A percentile compares a stretch with the other conserved stretches of the same genome.
phyloP scores from a whole-genome alignment of 2,113 vertebrate genomes.

The Tiliqua scincoides region DNA sequence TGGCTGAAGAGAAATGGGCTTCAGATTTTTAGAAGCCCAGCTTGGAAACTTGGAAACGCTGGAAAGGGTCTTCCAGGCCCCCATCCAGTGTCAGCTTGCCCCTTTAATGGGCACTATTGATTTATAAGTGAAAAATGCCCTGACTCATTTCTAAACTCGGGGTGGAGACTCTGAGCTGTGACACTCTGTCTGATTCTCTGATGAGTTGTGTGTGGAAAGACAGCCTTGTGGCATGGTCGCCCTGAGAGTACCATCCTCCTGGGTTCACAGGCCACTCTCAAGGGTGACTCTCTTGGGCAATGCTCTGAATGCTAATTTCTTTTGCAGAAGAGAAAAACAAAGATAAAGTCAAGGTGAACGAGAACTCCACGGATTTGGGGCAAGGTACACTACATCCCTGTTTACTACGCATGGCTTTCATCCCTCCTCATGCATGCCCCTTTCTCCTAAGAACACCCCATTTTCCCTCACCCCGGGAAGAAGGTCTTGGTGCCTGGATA shows the following conservation, averaged over 20 bases:
- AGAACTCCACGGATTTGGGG: constrained; percentile 68
- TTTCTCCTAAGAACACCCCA: background rate
- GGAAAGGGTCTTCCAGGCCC: background rate
- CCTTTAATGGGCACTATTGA: background rate
- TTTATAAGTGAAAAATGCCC: background rate
- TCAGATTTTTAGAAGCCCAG: background rate
- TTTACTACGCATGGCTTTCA: constrained; percentile 36
- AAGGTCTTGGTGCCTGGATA: background rate
- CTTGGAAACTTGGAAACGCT: background rate
- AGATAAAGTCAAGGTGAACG: constrained; percentile 73
- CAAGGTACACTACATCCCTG: constrained; percentile 70
- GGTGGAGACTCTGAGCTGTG: background rate
- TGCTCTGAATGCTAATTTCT: constrained; percentile 18
- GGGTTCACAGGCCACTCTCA: background rate
- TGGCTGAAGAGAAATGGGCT: background rate
- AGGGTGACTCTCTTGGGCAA: background rate
- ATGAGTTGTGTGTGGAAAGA: background rate
- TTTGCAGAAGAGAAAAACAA: constrained; percentile 78
- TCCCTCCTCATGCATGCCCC: constrained; percentile 48
- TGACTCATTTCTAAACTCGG: background rate
- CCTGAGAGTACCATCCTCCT: background rate
- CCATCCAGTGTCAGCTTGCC: background rate
- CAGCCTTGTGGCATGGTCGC: background rate
- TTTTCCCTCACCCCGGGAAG: constrained; percentile 24
- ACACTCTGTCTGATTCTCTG: background rate